A percentile compares a stretch with the other conserved stretches of the same genome.
phyloP scores from a whole-genome alignment of 2,888 invertebrate genomes.

The Phasia obesa region DNA sequence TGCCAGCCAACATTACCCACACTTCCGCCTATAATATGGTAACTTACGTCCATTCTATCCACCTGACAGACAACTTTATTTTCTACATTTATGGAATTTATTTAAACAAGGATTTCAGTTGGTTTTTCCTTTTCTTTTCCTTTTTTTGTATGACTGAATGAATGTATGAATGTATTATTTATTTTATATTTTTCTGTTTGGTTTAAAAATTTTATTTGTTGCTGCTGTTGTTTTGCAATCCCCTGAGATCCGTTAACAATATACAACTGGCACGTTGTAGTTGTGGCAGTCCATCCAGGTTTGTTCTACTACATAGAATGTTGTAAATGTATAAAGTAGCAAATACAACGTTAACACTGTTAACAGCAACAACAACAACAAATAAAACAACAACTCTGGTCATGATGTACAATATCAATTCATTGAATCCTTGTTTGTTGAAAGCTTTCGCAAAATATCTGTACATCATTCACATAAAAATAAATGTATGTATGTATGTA shows the following conservation, averaged over 20 bases:
- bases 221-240: conserved; percentile 47
- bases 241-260: conserved; percentile 55
- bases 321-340: conserved; percentile 36
- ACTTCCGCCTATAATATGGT: background rate
- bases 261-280: conserved; percentile 63
- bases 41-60: background rate
- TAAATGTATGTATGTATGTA: no score
- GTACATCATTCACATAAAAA: conserved; percentile 7
- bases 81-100: conserved; percentile 54
- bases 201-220: conserved; percentile 34
- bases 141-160: no score
- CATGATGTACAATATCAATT: conserved; percentile 62
- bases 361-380: conserved; percentile 22
- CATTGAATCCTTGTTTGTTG: conserved; percentile 67
- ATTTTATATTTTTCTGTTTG: conserved; percentile 45
- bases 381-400: conserved; percentile 20
- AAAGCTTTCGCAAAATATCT: conserved; percentile 56
- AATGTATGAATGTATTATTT: conserved; percentile 23
- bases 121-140: conserved; percentile 14
- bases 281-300: conserved; percentile 49
- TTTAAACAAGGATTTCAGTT: conserved; percentile 60
- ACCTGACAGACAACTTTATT: conserved; percentile 47
- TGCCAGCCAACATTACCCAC: background rate
- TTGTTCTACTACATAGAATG: conserved; percentile 28
- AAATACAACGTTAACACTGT: conserved; percentile 54